These are phyloP conservation scores for Drosophila leontia DNA, from an alignment of 1,140 invertebrate species.

Conservation along the genomic window DNA sequence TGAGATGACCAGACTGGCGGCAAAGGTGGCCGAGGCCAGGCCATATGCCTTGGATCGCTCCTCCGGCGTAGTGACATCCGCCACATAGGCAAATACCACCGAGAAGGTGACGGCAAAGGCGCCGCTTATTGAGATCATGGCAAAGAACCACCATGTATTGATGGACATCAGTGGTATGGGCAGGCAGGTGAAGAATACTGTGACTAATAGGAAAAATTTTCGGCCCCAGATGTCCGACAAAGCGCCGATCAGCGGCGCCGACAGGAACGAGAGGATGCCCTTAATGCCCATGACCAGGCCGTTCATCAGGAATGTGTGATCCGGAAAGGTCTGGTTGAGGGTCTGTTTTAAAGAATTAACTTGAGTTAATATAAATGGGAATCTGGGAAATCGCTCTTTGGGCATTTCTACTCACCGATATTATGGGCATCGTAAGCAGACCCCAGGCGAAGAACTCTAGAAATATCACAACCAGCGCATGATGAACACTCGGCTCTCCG, in stretches of 20 bases:
- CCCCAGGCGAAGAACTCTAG: constrained; percentile 99
- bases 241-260: constrained; percentile 98
- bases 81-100: constrained; percentile 99
- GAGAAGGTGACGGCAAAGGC: constrained; percentile 99
- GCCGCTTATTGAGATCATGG: constrained; percentile 99
- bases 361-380: background rate
- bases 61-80: constrained; percentile 99
- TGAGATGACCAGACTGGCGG: constrained; percentile 98
- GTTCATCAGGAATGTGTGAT: constrained; percentile 99
- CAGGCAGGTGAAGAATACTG: constrained; percentile 99
- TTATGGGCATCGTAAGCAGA: constrained; percentile 98
- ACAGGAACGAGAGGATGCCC: constrained; percentile 98
- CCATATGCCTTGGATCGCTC: constrained; percentile 98
- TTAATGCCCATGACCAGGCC: constrained; percentile 99
- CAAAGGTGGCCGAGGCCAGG: constrained; percentile 99
- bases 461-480: constrained; percentile 99
- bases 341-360: constrained; percentile 87
- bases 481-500: constrained; percentile 97
- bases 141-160: constrained; percentile 99
- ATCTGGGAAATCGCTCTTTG: background rate
- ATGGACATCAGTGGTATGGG: constrained; percentile 99
- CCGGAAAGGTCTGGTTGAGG: constrained; percentile 98
- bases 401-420: constrained; percentile 91
- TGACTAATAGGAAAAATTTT: constrained; percentile 99
- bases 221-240: constrained; percentile 99